A percentile compares a stretch with the other conserved stretches of the same genome.
These are phyloP conservation scores for Megalops atlanticus DNA, from an alignment of 2,113 vertebrate genomes.

Conservation along the genomic window DNA sequence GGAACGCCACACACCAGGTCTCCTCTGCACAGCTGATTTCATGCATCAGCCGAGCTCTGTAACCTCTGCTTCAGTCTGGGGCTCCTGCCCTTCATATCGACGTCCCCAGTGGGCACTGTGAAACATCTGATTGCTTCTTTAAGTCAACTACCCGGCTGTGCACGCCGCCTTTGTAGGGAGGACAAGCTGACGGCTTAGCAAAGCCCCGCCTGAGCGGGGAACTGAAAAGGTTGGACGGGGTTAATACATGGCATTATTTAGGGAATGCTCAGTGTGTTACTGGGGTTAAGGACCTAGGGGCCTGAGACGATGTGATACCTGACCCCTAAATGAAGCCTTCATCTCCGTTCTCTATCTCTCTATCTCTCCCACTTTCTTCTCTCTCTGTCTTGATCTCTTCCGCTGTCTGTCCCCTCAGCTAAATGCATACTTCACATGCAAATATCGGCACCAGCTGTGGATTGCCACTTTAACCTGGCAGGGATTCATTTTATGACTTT, in stretches of 20 bases:
- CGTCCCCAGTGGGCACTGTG: neutral
- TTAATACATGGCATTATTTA: neutral
- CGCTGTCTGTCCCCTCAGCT: no score
- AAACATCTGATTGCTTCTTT: neutral
- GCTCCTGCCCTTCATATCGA: neutral
- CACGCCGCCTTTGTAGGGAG: neutral
- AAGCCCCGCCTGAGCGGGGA: neutral
- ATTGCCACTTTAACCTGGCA: no score
- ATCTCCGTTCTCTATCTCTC: no score
- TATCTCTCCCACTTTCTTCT: no score
- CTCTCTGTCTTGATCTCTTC: no score
- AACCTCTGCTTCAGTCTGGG: neutral
- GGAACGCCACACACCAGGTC: neutral
- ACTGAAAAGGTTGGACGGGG: neutral
- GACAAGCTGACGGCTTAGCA: conserved; percentile 7
- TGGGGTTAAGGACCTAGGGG: neutral
- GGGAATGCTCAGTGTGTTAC: neutral
- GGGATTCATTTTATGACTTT: no score
- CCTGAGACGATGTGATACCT: no score
- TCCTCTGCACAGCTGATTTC: neutral
- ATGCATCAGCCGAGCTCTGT: neutral
- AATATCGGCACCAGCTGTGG: no score
- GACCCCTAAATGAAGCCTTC: no score
- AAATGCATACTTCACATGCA: no score
- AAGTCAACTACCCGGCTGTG: conserved; percentile 17